A percentile compares a stretch with the other conserved stretches of the same genome.
Conservation (phyloP, 2,797 vertebrate genomes). For the Netta rufina region DNA sequence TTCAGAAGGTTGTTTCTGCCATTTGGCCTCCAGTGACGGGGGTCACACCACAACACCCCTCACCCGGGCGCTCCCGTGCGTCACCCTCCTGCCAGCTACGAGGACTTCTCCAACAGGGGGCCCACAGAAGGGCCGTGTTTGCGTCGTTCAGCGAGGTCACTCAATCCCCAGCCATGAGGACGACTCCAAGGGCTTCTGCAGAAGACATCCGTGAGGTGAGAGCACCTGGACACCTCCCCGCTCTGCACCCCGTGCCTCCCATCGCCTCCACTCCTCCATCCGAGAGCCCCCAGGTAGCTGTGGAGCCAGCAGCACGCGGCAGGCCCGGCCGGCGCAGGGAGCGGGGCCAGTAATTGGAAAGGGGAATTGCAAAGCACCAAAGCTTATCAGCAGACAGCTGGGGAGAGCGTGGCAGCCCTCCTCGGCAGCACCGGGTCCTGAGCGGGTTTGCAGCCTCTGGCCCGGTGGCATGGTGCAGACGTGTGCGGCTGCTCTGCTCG, state of each 20-base stretch:
- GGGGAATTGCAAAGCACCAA: conserved; percentile 49
- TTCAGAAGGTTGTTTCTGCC: not conserved
- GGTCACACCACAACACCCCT: not conserved
- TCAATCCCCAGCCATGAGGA: rapidly evolving
- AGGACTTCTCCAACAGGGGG: not conserved
- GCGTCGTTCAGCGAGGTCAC: rapidly evolving
- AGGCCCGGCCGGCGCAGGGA: rapidly evolving
- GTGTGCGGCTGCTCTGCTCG: rapidly evolving
- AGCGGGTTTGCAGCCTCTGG: not conserved
- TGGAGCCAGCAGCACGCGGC: not conserved
- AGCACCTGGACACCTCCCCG: not conserved
- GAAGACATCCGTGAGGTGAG: not conserved
- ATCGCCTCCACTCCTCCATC: not conserved
- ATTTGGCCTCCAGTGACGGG: not conserved
- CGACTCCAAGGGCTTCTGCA: not conserved
- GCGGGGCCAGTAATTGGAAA: conserved; percentile 40
- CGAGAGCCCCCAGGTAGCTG: rapidly evolving
- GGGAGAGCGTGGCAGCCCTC: not conserved
- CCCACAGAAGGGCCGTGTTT: not conserved
- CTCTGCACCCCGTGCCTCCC: not conserved
- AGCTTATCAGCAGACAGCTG: conserved; percentile 25
- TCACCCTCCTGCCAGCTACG: not conserved
- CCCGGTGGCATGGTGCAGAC: not conserved
- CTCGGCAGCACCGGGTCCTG: rapidly evolving
- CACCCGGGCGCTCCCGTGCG: rapidly evolving